These are phyloP conservation scores for Oreochromis grahami DNA, from an alignment of 2,797 vertebrate species.

Conservation along the genomic window DNA sequence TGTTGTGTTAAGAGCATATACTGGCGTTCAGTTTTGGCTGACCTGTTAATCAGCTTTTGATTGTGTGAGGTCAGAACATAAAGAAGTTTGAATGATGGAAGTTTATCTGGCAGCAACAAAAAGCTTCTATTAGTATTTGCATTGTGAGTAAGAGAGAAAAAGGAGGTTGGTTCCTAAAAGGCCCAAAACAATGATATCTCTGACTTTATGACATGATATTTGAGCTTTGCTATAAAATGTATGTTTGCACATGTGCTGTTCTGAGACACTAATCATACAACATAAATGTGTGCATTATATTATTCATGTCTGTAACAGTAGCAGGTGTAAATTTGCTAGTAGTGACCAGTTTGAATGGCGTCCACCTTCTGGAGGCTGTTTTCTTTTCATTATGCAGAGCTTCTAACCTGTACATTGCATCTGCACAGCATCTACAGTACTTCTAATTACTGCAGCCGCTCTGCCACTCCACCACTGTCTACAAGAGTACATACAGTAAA, in stretches of 20 bases:
- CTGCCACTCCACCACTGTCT: background rate
- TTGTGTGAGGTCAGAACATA: background rate
- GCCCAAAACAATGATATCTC: background rate
- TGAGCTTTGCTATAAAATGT: background rate
- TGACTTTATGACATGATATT: background rate
- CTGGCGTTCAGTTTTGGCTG: background rate
- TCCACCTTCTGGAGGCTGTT: background rate
- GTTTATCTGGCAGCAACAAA: background rate
- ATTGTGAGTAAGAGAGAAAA: background rate
- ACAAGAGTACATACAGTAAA: background rate
- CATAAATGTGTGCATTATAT: background rate
- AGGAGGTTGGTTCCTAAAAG: background rate
- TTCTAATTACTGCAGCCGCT: background rate
- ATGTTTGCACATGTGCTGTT: background rate
- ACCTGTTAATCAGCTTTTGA: background rate
- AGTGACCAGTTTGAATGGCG: background rate
- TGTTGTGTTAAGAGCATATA: background rate
- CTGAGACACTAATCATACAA: background rate
- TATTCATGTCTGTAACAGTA: conserved; percentile 15
- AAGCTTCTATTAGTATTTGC: background rate
- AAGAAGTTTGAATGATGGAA: background rate
- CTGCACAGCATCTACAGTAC: background rate
- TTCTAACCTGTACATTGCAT: background rate
- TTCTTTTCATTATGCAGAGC: background rate
- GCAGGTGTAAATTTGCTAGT: background rate